phyloP scores from a whole-genome alignment of 2,797 vertebrate genomes.

The Mus caroli region DNA sequence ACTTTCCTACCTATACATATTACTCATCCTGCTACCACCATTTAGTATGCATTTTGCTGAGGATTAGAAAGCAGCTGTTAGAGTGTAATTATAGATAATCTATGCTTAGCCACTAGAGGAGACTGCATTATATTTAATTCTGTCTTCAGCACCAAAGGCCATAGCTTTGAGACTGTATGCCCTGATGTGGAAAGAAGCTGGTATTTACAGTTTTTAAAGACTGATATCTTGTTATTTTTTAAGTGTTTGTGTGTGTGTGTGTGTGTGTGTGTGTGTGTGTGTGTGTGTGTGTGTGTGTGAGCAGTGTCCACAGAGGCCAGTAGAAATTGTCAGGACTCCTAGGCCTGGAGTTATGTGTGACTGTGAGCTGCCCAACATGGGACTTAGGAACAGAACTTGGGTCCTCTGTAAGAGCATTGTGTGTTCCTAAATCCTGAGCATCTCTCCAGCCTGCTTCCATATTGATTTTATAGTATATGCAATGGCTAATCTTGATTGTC shows the following conservation, averaged over 20 bases:
- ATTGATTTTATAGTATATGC: neutral
- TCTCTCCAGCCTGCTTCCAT: neutral
- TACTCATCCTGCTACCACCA: neutral
- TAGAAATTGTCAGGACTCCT: neutral
- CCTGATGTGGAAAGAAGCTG: neutral
- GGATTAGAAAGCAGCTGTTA: neutral
- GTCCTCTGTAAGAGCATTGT: neutral
- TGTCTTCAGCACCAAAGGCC: neutral
- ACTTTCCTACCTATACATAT: neutral
- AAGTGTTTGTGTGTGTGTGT: no score
- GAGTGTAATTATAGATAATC: conserved; percentile 43
- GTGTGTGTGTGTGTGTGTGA: neutral
- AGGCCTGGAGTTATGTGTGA: neutral
- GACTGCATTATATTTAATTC: conserved; percentile 27
- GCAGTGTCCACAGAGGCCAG: neutral
- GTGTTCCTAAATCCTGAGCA: neutral
- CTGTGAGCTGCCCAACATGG: neutral
- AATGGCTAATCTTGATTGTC: neutral
- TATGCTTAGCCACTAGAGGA: conserved; percentile 2
- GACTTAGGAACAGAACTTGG: neutral
- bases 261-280: neutral
- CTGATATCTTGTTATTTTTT: neutral
- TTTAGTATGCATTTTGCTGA: conserved; percentile 18
- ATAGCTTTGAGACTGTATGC: neutral
- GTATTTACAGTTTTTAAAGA: neutral